Conservation (phyloP, 1,140 invertebrate species). For the Daktulosphaira vitifoliae region DNA sequence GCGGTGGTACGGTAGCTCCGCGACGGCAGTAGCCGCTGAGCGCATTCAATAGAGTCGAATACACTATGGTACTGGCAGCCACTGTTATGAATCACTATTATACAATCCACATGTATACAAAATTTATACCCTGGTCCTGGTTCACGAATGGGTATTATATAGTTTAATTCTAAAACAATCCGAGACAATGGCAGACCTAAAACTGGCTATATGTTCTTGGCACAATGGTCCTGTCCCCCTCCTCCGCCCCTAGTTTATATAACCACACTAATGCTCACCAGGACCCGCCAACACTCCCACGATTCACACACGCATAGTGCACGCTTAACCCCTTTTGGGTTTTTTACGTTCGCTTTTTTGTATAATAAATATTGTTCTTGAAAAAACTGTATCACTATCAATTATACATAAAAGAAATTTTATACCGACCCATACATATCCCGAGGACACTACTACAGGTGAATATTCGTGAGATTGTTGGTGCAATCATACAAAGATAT, state of each 20-base stretch:
- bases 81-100: conserved; percentile 29
- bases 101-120: conserved; percentile 25
- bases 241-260: background rate
- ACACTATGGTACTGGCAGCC: conserved; percentile 30
- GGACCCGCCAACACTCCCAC: conserved; percentile 27
- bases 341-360: background rate
- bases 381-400: no score
- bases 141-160: conserved; percentile 28
- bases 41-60: conserved; percentile 28
- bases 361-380: no score
- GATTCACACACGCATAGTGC: background rate
- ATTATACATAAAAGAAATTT: no score
- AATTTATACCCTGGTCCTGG: conserved; percentile 29
- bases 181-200: conserved; percentile 34
- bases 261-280: conserved; percentile 18
- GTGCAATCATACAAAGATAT: no score
- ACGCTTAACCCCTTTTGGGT: conserved; percentile 11
- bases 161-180: conserved; percentile 34
- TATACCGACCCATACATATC: no score
- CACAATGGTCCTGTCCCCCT: conserved; percentile 12
- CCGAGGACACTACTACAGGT: no score
- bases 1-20: background rate
- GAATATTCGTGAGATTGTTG: no score
- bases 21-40: background rate
- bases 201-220: conserved; percentile 32